Base-by-base conservation (phyloP, 2,797 vertebrate genomes). In the Pyrocephalus nanus region DNA sequence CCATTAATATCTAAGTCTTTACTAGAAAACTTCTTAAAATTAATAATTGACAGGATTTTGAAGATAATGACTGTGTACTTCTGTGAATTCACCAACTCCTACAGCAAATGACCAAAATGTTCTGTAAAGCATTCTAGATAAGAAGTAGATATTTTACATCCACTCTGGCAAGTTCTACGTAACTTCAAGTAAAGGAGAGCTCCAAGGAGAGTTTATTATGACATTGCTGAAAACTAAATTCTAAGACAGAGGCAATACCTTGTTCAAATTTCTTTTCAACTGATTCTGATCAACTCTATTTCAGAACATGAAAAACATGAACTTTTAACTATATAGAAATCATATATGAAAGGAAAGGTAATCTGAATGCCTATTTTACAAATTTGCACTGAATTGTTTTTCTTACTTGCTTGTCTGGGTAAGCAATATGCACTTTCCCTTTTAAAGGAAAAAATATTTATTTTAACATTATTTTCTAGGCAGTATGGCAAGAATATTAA, bases 351-450 rank as follows among this genome's bases (percentile, higher is more conserved):
- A 88, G 40, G 29, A 88, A 72, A 54, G 66, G 32, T 57, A 82
- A 61, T 65, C 55, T 36, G 43, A 86, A 83, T 78, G 18, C 11
- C 34, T 82, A 3, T 51, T 93, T 77, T 58, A 67, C 21, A 57
- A 72, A 76, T 86, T 53, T 86, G 60, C 85, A 82, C 64, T 95
- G 76, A 79, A 54, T 71, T 90, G 2, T 86, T 87, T 94, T 38
- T 88, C 26, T 53, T 90, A 60, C 30, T 40, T 2, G 2, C 30
- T 69, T 79, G 16, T 43, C 75, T 71, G 32, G 7, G 75, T 82
- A 84, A 93, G 13, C 25, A 51, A 19, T 51, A 32, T 86, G 76
- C 70, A 70, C 66, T 88, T 29, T 30, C 18, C 14, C n/a, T 93
- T 93, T 76, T 90, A 34, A 73, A 55, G 29, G 34, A 45, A 72